phyloP scores from a whole-genome alignment of 2,113 vertebrate species.

The Petaurus breviceps region DNA sequence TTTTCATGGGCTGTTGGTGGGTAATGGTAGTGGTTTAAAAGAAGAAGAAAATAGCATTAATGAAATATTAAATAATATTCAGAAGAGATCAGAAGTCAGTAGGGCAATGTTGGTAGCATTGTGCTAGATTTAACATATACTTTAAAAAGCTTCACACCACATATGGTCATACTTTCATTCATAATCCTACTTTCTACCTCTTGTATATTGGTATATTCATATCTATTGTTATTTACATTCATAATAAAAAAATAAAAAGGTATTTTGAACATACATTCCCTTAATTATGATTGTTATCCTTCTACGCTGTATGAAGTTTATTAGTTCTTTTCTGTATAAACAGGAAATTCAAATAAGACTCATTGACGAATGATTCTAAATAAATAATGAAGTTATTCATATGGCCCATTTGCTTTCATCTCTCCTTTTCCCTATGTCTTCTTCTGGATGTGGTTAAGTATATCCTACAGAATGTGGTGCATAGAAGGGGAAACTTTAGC shows the following conservation, averaged over 20 bases:
- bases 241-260: neutral
- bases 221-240: neutral
- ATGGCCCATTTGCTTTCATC: neutral
- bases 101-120: neutral
- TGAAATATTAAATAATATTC: neutral
- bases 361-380: neutral
- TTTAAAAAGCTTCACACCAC: neutral
- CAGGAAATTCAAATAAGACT: neutral
- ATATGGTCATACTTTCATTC: neutral
- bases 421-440: neutral
- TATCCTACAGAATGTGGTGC: neutral
- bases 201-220: neutral
- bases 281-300: neutral
- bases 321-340: slow-evolving; percentile 29
- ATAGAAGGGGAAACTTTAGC: slow-evolving; percentile 10
- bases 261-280: neutral
- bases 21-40: neutral
- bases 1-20: neutral
- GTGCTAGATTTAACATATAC: neutral
- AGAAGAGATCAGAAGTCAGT: neutral
- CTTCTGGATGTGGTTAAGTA: slow-evolving; percentile 16
- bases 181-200: neutral
- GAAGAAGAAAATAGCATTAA: neutral
- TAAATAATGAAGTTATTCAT: neutral
- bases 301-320: neutral